Evolutionary conservation across 2,113 vertebrate species (phyloP), one percentile per base, ranked within the genome.

Genomic region (Paralichthys olivaceus): DNA sequence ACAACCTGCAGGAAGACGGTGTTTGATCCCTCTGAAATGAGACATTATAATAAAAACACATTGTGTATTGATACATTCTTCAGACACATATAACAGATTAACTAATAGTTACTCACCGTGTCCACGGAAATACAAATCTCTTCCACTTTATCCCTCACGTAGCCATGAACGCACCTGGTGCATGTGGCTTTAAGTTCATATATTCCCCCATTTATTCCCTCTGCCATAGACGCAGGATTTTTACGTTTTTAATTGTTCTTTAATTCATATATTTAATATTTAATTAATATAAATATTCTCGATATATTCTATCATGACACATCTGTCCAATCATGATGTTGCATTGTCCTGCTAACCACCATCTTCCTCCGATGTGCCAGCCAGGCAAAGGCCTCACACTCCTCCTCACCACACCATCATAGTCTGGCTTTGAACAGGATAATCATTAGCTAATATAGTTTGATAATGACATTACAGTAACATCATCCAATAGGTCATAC

Each of bases 321-420:
- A 47, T 66, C 23, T 60, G 25, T 20, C 11, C 49, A 28, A 2
- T n/a, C 72, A 43, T 61, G 71, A 51, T 20, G 43, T 9, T 40
- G 37, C 37, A 40, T 40, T 40, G 37, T 40, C 37, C 37, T 40
- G 11, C 37, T 29, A 23, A 56, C 60, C 61, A 74, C 57, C 56
- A 71, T 74, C 69, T 76, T 74, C 56, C 34, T 32, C 28, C 15
- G 15, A 5, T 45, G 43, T 49, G 47, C 40, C n/a, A 40, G 8
- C 11, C 53, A 62, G 28, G 12, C 40, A 51, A 9, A 65, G 37
- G 37, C 37, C 37, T 40, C 37, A 40, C 11, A 9, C 37, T 64
- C 14, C 34, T 58, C 9, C 6, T 49, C 17, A 61, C 14, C 59
- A 55, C 45, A 65, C 43, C 25, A 37, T 7, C 34, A 1, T 58